Evolutionary conservation across 2,888 invertebrate genomes (phyloP).

Genomic region (Cephus rjabovi): DNA sequence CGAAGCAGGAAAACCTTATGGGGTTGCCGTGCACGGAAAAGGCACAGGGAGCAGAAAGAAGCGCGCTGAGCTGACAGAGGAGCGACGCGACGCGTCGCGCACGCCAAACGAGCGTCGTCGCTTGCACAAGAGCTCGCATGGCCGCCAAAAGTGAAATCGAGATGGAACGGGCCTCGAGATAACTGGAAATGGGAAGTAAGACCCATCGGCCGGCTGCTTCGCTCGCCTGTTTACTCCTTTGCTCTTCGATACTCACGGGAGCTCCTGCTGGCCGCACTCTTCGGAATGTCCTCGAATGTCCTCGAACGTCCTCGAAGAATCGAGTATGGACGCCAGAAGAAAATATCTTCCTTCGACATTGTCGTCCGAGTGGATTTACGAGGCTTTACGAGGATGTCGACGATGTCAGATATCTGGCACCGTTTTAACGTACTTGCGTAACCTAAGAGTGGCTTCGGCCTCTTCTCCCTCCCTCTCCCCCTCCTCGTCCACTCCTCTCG

Average conservation of each 20-base stretch:
- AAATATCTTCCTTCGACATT: too few species aligned
- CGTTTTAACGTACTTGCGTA: too few species aligned
- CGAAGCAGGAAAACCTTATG: not conserved
- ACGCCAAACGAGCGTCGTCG: constrained; percentile 7
- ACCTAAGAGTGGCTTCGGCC: too few species aligned
- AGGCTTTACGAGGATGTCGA: too few species aligned
- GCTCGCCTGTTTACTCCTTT: constrained; percentile 8
- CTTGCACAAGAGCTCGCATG: constrained; percentile 28
- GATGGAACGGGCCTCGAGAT: constrained; percentile 36
- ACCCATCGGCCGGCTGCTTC: constrained; percentile 3
- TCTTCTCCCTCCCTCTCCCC: too few species aligned
- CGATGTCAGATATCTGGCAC: too few species aligned
- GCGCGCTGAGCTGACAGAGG: constrained; percentile 2
- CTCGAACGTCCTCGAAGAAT: not conserved
- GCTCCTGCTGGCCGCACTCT: constrained; percentile 1
- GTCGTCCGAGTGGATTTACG: too few species aligned
- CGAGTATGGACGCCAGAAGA: too few species aligned
- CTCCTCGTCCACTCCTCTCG: too few species aligned
- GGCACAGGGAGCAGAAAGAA: not conserved
- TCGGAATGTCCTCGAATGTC: constrained; percentile 2
- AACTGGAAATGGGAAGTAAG: constrained; percentile 34
- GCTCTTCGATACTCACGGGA: not conserved
- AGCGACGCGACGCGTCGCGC: not conserved
- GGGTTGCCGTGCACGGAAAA: not conserved
- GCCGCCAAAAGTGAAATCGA: constrained; percentile 56